Evolutionary conservation across 2,888 invertebrate genomes (phyloP).

Genomic region (Melanchra persicariae): DNA sequence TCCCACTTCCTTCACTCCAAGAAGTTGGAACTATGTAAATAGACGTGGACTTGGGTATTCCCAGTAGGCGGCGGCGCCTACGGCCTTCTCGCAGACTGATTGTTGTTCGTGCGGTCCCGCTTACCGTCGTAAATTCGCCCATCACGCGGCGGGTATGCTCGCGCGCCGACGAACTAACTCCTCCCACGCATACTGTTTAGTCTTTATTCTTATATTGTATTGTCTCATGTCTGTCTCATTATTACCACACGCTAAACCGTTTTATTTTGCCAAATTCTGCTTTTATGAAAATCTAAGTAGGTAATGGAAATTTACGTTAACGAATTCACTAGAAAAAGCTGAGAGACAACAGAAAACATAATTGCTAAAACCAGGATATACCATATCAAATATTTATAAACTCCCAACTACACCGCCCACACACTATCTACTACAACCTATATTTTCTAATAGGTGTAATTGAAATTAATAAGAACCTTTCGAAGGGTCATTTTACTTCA

Average conservation of each 20-base stretch:
- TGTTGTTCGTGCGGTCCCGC: constrained; percentile 7
- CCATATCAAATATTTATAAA: not conserved
- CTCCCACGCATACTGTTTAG: constrained; percentile 37
- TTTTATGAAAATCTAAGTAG: not conserved
- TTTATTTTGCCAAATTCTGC: not conserved
- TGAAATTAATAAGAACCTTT: no score
- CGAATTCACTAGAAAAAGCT: not conserved
- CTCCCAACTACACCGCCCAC: not conserved
- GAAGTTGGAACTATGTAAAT: not conserved
- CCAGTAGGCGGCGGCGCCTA: not conserved
- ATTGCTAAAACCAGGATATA: not conserved
- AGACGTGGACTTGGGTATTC: not conserved
- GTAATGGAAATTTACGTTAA: not conserved
- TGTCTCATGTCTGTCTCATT: constrained; percentile 20
- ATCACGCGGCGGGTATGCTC: constrained; percentile 7
- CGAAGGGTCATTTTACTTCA: not conserved
- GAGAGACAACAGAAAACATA: not conserved
- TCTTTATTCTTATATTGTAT: constrained; percentile 14
- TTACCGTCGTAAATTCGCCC: constrained; percentile 21
- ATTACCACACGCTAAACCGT: constrained; percentile 2
- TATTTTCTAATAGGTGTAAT: not conserved
- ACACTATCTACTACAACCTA: not conserved
- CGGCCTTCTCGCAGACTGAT: not conserved
- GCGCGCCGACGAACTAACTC: not conserved
- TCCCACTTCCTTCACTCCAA: not conserved